Evolutionary conservation across 2,888 invertebrate genomes (phyloP).

Genomic region (Elysia crispata): DNA sequence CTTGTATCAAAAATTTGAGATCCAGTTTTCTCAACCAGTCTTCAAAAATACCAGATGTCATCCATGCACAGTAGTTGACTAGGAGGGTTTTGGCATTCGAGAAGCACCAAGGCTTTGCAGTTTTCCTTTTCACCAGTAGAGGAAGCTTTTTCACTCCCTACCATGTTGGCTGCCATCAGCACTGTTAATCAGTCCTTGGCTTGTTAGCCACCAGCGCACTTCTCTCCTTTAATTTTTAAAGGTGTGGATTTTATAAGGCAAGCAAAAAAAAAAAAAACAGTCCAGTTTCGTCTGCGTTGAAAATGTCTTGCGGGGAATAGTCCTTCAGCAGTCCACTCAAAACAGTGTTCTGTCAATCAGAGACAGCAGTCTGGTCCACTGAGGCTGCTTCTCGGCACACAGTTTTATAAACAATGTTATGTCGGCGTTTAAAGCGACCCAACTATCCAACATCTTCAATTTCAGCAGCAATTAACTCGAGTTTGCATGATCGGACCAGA

Average conservation of each 20-base stretch:
- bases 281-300: too few relatives aligned
- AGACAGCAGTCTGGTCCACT: constrained; percentile 46
- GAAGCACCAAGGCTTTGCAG: constrained; percentile 54
- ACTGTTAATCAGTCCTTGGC: constrained; percentile 58
- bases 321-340: neutral
- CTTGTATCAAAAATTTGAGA: neutral
- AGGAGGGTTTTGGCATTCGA: constrained; percentile 52
- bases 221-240: constrained; percentile 52
- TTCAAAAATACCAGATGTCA: constrained; percentile 53
- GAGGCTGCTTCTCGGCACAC: too few relatives aligned
- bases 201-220: constrained; percentile 54
- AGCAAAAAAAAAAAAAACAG: constrained; percentile 53
- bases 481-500: too few relatives aligned
- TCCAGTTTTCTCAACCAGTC: constrained; percentile 52
- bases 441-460: too few relatives aligned
- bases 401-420: too few relatives aligned
- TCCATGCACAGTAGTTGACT: constrained; percentile 52
- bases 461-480: too few relatives aligned
- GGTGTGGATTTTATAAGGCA: constrained; percentile 52
- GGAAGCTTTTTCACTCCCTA: constrained; percentile 52
- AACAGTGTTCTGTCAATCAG: constrained; percentile 47
- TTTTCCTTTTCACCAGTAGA: constrained; percentile 55
- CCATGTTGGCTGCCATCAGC: constrained; percentile 54
- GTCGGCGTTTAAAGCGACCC: too few relatives aligned
- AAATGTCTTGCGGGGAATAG: too few relatives aligned